Conservation (phyloP, 2,113 vertebrate genomes). For the Cyprinus carpio region DNA sequence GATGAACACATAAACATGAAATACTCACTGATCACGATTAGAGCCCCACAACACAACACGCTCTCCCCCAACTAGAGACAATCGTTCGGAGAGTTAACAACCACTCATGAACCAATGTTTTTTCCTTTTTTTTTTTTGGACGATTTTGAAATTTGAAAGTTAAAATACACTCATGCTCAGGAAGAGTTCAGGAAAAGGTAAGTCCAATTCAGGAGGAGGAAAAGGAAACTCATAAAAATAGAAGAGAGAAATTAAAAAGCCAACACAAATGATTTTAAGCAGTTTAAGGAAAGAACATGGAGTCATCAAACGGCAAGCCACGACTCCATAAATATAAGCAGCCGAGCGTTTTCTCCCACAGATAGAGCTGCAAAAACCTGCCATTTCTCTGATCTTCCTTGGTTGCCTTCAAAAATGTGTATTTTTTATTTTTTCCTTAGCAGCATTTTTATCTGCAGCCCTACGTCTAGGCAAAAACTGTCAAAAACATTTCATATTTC, state of each 20-base stretch:
- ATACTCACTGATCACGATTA: conserved; percentile 95
- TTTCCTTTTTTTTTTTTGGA: conserved; percentile 38
- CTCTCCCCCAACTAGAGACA: conserved; percentile 90
- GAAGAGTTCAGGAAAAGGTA: conserved; percentile 43
- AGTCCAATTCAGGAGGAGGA: conserved; percentile 51
- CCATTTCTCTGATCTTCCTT: not conserved
- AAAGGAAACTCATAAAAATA: not conserved
- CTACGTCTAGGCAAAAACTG: not conserved
- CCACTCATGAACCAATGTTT: conserved; percentile 66
- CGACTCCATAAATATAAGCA: conserved; percentile 45
- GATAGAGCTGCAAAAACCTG: not conserved
- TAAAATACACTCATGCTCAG: conserved; percentile 71
- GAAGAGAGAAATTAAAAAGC: conserved; percentile 31
- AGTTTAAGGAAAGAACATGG: conserved; percentile 46
- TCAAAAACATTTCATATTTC: not conserved
- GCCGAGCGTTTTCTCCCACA: conserved; percentile 7
- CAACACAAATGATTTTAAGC: conserved; percentile 22
- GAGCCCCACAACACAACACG: conserved; percentile 88
- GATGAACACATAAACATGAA: conserved; percentile 88
- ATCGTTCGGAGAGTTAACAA: conserved; percentile 80
- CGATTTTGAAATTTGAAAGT: conserved; percentile 45
- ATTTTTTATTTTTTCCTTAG: not conserved
- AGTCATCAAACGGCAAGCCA: conserved; percentile 63
- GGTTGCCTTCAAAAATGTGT: not conserved
- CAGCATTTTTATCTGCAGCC: not conserved